Base-by-base conservation (phyloP, 2,797 vertebrate species). In the Hafferia zeledoni region DNA sequence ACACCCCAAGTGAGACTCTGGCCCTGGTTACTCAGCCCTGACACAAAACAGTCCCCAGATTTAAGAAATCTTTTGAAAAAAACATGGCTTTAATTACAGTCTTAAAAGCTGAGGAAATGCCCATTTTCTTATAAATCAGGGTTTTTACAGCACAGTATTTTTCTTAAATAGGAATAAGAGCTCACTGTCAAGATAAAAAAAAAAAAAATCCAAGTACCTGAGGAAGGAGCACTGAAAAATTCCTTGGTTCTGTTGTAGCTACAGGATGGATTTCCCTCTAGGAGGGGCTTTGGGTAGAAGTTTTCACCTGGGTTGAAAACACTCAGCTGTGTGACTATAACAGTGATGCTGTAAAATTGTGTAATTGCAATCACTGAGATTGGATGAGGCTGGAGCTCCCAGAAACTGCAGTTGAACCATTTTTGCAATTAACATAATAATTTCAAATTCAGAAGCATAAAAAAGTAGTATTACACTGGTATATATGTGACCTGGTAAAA, bases 211-310 rank as follows among this genome's bases (percentile, higher is more conserved):
- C 41, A 47, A n/a, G 2, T 20, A 35, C 3, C 10, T 13, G 2
- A 17, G 53, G 71, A 70, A 10, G 0, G 2, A 37, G 0, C 6
- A 11, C 2, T 2, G 1, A 10, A 68, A 44, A 8, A 5, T 23
- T 24, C 35, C 20, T 16, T 4, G 1, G 5, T 17, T 1, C 0
- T 2, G 0, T 1, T 2, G 3, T 2, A 76, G 5, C 33, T 53
- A 3, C 10, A 83, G 18, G 2, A 67, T 4, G 0, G 0, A 2
- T 6, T 10, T 20, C 5, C 20, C 11, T 67, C n/a, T 3, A 0
- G 0, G 17, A 17, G 6, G 13, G 2, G 46, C 13, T 27, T 59
- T 28, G n/a, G 59, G 50, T 24, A 72, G 55, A 15, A 79, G 49
- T 49, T 46, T n/a, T 10, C 7, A 9, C 10, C 25, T 74, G 25